A percentile compares a stretch with the other conserved stretches of the same genome.
Evolutionary conservation across 2,113 vertebrate species (phyloP).

Genomic region (Oreochromis spilurus): DNA sequence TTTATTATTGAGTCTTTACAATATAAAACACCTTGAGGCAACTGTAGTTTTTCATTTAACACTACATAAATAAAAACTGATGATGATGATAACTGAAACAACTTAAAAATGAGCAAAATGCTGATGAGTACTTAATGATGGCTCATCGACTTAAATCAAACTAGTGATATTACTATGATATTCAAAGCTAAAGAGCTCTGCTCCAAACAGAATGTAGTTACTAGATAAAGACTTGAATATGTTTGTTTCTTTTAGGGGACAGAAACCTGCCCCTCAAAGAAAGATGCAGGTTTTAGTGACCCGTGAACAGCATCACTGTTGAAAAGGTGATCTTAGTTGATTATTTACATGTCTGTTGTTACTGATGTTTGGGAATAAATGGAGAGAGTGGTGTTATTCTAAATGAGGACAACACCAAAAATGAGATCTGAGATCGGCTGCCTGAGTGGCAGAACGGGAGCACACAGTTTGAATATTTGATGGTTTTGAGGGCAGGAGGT

Average conservation of each 20-base stretch:
- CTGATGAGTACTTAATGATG: neutral
- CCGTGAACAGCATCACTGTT: neutral
- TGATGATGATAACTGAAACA: neutral
- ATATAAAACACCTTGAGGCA: neutral
- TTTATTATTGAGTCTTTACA: neutral
- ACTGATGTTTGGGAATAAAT: neutral
- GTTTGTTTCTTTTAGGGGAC: neutral
- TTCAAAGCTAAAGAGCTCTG: neutral
- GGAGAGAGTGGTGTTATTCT: neutral
- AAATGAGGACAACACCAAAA: neutral
- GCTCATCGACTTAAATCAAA: neutral
- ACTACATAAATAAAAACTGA: neutral
- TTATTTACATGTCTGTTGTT: slow-evolving; percentile 21
- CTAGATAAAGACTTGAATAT: neutral
- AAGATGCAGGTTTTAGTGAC: neutral
- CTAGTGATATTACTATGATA: neutral
- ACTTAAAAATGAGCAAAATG: neutral
- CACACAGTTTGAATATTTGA: slow-evolving; percentile 44
- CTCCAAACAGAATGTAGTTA: neutral
- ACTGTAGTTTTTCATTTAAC: neutral
- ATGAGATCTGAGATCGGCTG: slow-evolving; percentile 8
- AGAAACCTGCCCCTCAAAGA: neutral
- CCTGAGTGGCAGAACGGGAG: neutral
- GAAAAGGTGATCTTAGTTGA: neutral
- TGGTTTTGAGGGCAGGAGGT: neutral